phyloP scores from a whole-genome alignment of 2,113 vertebrate genomes.

The Poecile atricapillus region DNA sequence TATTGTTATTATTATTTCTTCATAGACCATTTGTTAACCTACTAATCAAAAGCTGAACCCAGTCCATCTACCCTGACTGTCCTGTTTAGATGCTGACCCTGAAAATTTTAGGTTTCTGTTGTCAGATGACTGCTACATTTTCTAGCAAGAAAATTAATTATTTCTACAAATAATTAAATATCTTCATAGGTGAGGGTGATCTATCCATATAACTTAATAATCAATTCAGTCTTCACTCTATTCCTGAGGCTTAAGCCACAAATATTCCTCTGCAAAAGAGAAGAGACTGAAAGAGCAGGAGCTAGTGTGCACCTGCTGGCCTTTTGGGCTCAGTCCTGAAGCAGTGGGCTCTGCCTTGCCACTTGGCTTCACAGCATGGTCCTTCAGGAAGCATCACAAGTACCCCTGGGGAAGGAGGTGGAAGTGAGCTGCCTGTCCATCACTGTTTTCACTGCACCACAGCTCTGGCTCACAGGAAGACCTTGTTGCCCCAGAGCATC shows the following conservation, averaged over 20 bases:
- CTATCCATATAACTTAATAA: background rate
- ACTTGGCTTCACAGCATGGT: fast-evolving
- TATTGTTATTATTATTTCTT: background rate
- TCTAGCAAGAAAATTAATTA: background rate
- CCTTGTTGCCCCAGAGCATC: background rate
- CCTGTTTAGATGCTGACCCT: background rate
- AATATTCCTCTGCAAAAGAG: background rate
- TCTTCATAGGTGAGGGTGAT: background rate
- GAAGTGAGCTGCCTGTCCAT: background rate
- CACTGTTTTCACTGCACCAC: background rate
- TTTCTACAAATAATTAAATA: background rate
- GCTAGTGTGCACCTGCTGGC: background rate
- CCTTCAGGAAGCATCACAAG: background rate
- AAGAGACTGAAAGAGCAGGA: background rate
- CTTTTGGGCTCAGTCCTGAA: background rate
- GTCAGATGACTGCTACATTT: background rate
- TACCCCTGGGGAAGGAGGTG: background rate
- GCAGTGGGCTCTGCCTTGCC: background rate
- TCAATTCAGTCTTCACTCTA: background rate
- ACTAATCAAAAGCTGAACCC: background rate
- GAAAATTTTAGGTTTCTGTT: background rate
- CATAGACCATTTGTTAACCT: background rate
- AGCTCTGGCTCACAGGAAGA: background rate
- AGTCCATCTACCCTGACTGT: background rate
- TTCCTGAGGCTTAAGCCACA: background rate